Percentiles rank a stretch among this genome's conserved stretches.
These are phyloP conservation scores for Cosmopolites sordidus DNA, from an alignment of 2,888 invertebrate genomes.

Conservation along the genomic window DNA sequence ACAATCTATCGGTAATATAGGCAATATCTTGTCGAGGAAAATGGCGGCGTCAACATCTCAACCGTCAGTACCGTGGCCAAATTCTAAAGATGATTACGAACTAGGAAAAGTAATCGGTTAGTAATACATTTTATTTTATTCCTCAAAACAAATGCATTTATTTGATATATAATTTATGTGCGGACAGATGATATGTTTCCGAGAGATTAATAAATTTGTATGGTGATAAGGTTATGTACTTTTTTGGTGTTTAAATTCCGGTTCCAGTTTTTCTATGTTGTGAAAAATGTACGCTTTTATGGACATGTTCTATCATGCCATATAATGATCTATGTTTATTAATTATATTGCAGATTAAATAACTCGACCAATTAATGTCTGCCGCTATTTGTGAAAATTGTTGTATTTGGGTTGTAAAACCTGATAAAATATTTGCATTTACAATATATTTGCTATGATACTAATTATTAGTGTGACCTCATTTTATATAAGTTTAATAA, in stretches of 20 bases:
- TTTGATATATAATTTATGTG: constrained; percentile 22
- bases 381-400: too few species aligned
- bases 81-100: constrained; percentile 88
- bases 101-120: constrained; percentile 89
- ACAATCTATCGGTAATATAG: constrained; percentile 46
- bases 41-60: constrained; percentile 56
- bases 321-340: not conserved
- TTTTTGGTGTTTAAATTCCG: constrained; percentile 43
- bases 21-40: constrained; percentile 56
- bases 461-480: constrained; percentile 31
- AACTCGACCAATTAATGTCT: too few species aligned
- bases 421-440: constrained; percentile 24
- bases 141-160: constrained; percentile 20
- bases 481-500: constrained; percentile 32
- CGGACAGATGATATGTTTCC: constrained; percentile 15
- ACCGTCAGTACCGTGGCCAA: constrained; percentile 69
- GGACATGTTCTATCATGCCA: not conserved
- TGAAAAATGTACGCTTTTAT: constrained; percentile 9
- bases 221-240: constrained; percentile 41
- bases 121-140: constrained; percentile 41
- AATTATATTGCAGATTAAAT: too few species aligned
- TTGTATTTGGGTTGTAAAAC: constrained; percentile 11
- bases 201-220: constrained; percentile 15
- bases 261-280: constrained; percentile 34
- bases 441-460: constrained; percentile 12